Evolutionary conservation across 2,797 vertebrate species (phyloP).

Genomic region (Leucoraja ocellata): DNA sequence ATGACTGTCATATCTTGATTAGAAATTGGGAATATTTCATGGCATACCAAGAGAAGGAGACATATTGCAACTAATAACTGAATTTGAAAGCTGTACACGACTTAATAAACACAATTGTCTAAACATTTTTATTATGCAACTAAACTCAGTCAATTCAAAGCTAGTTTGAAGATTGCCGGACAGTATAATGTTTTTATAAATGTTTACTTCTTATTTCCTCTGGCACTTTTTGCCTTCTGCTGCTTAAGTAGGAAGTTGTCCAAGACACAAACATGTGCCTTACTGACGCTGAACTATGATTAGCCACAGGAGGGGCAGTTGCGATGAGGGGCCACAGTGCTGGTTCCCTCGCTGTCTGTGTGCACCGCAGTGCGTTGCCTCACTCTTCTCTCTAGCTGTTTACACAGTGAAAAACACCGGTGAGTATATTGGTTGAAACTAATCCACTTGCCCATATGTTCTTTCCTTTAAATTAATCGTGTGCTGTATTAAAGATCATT

Average conservation of each 20-base stretch:
- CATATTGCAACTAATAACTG: background rate
- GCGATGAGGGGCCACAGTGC: no score
- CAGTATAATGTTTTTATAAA: no score
- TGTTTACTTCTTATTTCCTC: background rate
- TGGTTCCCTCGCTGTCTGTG: background rate
- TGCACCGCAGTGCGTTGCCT: background rate
- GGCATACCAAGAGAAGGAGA: background rate
- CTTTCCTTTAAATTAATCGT: background rate
- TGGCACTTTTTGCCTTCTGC: background rate
- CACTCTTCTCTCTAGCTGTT: background rate
- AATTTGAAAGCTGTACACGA: background rate
- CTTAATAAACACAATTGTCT: background rate
- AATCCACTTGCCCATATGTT: background rate
- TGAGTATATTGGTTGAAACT: background rate
- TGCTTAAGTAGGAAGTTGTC: background rate
- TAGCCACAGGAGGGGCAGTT: background rate
- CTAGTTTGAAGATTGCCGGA: no score
- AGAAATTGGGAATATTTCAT: background rate
- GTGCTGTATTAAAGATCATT: background rate
- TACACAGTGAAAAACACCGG: background rate
- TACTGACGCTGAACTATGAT: background rate
- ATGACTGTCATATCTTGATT: slow-evolving; percentile 27
- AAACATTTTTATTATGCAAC: background rate
- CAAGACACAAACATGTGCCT: background rate
- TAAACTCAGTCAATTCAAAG: background rate